These are phyloP conservation scores for Drosophila busckii DNA, from an alignment of 1,140 invertebrate species.

Conservation along the genomic window DNA sequence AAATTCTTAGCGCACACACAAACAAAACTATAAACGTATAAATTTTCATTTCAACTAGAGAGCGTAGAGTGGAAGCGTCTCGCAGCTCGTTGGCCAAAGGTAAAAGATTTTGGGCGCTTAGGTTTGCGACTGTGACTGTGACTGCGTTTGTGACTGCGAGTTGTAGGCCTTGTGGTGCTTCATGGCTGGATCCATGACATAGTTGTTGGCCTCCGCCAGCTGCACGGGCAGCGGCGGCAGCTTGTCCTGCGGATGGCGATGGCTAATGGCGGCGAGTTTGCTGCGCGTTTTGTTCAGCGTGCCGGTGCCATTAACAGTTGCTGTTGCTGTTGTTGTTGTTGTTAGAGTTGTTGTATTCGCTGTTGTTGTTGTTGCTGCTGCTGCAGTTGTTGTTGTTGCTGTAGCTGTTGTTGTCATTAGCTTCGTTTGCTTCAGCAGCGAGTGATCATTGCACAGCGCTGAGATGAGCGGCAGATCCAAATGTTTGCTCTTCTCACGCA, in stretches of 20 bases:
- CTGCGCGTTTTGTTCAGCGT: constrained; percentile 82
- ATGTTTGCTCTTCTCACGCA: constrained; percentile 92
- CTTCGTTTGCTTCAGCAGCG: constrained; percentile 90
- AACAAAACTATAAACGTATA: constrained; percentile 11
- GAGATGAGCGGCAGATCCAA: constrained; percentile 92
- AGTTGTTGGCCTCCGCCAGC: constrained; percentile 76
- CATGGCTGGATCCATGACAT: constrained; percentile 77
- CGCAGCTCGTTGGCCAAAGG: constrained; percentile 1
- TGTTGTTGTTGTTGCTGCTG: constrained; percentile 11
- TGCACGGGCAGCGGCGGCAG: constrained; percentile 78
- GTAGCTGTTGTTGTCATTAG: constrained; percentile 80
- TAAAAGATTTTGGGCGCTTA: constrained; percentile 20
- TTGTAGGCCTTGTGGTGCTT: constrained; percentile 71
- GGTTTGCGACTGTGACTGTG: constrained; percentile 25
- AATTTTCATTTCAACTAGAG: constrained; percentile 41
- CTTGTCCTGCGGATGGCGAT: constrained; percentile 81
- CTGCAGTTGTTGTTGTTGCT: neutral
- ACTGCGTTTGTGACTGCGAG: constrained; percentile 46
- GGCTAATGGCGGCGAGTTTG: constrained; percentile 80
- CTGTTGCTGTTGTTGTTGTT: constrained; percentile 21
- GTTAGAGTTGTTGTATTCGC: constrained; percentile 2
- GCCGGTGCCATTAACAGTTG: constrained; percentile 63
- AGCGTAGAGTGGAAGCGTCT: constrained; percentile 44
- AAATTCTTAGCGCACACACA: constrained; percentile 37
- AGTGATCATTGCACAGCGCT: constrained; percentile 92